Conservation (phyloP, 1,140 invertebrate genomes). For the Drosophila dunni region DNA sequence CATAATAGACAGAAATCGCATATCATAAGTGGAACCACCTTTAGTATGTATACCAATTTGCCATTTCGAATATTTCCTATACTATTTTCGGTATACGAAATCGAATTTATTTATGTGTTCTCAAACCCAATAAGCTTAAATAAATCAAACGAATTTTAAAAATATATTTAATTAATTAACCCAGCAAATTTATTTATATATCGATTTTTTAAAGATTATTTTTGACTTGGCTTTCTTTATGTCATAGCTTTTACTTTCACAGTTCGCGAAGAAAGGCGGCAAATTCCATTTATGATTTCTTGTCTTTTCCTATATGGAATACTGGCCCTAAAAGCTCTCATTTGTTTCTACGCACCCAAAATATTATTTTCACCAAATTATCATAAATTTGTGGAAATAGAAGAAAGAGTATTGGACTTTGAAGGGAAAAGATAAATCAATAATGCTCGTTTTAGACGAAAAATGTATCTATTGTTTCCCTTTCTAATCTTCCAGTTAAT, state of each 20-base stretch:
- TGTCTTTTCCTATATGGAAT: slow-evolving; percentile 23
- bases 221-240: slow-evolving; percentile 8
- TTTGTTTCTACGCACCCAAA: not conserved
- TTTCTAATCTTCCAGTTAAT: slow-evolving; percentile 1
- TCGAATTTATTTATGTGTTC: not conserved
- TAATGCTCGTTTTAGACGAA: not conserved
- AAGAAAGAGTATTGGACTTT: slow-evolving; percentile 9
- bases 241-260: slow-evolving; percentile 26
- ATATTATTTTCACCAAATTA: slow-evolving; percentile 37
- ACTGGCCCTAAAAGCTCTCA: slow-evolving; percentile 7
- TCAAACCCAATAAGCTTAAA: not conserved
- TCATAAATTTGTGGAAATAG: slow-evolving; percentile 11
- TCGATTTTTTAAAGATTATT: not conserved
- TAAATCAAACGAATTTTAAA: not conserved
- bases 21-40: slow-evolving; percentile 6
- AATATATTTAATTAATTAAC: not conserved
- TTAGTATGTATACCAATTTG: not conserved
- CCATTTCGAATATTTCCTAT: not conserved
- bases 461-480: not conserved
- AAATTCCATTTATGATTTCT: slow-evolving; percentile 23
- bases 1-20: slow-evolving; percentile 38
- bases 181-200: not conserved
- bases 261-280: not conserved
- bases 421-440: not conserved
- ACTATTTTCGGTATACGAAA: not conserved